These are phyloP conservation scores for Xiphophorus couchianus DNA, from an alignment of 2,113 vertebrate genomes.

Conservation along the genomic window DNA sequence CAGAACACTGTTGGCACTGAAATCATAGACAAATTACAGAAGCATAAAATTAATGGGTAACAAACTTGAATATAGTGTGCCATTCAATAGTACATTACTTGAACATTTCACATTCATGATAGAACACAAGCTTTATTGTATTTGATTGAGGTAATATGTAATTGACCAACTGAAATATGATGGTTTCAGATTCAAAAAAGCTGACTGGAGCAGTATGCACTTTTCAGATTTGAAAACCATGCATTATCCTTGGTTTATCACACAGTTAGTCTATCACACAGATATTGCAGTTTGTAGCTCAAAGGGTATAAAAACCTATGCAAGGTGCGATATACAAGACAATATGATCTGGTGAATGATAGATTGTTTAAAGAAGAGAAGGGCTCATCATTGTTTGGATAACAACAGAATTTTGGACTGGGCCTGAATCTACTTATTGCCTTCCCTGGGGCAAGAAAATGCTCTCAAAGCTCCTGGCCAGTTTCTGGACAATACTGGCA, in stretches of 20 bases:
- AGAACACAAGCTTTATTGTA: too few relatives aligned
- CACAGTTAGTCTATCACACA: background rate
- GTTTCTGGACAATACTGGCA: conserved; percentile 71
- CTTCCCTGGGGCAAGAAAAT: conserved; percentile 44
- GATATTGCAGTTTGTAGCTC: background rate
- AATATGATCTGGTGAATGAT: conserved; percentile 17
- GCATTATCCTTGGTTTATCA: background rate
- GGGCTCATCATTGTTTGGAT: conserved; percentile 20
- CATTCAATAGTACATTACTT: background rate
- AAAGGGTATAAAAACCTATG: background rate
- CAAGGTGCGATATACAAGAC: background rate
- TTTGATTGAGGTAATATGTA: too few relatives aligned
- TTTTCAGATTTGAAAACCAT: background rate
- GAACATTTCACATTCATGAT: too few relatives aligned
- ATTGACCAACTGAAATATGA: too few relatives aligned
- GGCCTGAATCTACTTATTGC: conserved; percentile 48
- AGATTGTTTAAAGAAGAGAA: conserved; percentile 9
- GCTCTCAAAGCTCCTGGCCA: conserved; percentile 60
- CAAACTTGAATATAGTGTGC: background rate
- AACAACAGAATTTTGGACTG: conserved; percentile 25
- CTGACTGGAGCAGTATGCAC: too few relatives aligned
- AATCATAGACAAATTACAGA: conserved; percentile 23
- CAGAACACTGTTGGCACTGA: conserved; percentile 21
- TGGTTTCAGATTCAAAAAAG: too few relatives aligned
- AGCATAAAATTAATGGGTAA: conserved; percentile 12